Percentiles rank a stretch among this genome's conserved stretches.
These are phyloP conservation scores for Zoanthus sansibaricus DNA, from an alignment of 92 coral and sea anemone genomes.

Conservation along the genomic window DNA sequence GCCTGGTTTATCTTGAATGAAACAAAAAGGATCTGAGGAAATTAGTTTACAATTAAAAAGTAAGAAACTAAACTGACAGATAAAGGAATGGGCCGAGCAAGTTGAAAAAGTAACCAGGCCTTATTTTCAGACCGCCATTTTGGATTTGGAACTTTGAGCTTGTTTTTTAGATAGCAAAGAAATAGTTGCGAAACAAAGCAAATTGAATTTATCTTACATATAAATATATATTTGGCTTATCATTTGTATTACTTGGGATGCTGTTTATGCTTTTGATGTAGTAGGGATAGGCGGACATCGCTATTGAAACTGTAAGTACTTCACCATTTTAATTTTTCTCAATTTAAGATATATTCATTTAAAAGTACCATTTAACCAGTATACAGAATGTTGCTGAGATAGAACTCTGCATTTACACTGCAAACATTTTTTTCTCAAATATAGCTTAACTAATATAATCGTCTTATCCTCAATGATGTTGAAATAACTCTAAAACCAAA, in stretches of 20 bases:
- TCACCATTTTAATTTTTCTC: background rate
- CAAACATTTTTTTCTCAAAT: slow-evolving; percentile 1
- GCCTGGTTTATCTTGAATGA: slow-evolving; percentile 24
- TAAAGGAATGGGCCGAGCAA: slow-evolving; percentile 24
- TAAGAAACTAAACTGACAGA: slow-evolving; percentile 20
- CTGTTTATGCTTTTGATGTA: slow-evolving; percentile 3
- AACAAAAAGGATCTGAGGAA: slow-evolving; percentile 29
- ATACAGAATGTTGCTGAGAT: slow-evolving; percentile 5
- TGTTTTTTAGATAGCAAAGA: slow-evolving; percentile 4
- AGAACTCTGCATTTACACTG: slow-evolving; percentile 2
- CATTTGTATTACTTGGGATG: slow-evolving; percentile 4
- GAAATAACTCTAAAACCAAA: background rate
- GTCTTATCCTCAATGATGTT: background rate
- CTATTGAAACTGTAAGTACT: slow-evolving; percentile 3
- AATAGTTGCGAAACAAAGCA: background rate
- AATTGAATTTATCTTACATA: background rate
- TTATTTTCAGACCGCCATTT: slow-evolving; percentile 10
- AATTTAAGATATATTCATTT: background rate
- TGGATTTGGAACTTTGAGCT: background rate
- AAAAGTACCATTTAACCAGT: background rate
- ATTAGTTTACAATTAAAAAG: slow-evolving; percentile 18
- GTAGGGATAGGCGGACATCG: background rate
- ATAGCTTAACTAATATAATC: slow-evolving; percentile 1
- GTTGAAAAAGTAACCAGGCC: slow-evolving; percentile 29
- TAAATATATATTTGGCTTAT: slow-evolving; percentile 3